Percentiles rank a stretch among this genome's conserved stretches.
Evolutionary conservation across 2,888 invertebrate genomes (phyloP).

Genomic region (Aphidoletes aphidimyza): DNA sequence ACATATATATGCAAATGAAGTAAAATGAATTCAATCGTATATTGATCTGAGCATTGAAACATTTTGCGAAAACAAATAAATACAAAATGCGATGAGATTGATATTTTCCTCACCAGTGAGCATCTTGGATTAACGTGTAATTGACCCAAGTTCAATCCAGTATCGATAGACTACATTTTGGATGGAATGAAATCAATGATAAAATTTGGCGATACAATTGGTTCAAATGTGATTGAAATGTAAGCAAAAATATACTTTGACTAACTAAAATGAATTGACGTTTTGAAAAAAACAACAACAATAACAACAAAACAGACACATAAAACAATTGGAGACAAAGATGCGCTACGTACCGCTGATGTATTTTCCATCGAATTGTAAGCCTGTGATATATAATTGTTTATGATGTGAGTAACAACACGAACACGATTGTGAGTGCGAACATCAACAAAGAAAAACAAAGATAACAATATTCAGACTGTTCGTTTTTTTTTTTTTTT

Average conservation of each 20-base stretch:
- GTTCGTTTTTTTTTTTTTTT: too few relatives aligned
- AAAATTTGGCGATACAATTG: not conserved
- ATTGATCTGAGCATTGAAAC: too few relatives aligned
- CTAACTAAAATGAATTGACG: not conserved
- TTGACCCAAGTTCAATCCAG: conserved; percentile 64
- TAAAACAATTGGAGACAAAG: not conserved
- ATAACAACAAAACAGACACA: not conserved
- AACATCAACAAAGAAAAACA: conserved; percentile 56
- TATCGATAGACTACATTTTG: conserved; percentile 62
- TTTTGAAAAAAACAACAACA: not conserved
- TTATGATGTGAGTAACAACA: conserved; percentile 58
- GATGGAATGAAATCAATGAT: not conserved
- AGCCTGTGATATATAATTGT: conserved; percentile 65
- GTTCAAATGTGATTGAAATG: not conserved
- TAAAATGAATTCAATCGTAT: too few relatives aligned
- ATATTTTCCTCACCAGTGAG: conserved; percentile 62
- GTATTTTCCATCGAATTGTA: conserved; percentile 76
- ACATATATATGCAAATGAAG: too few relatives aligned
- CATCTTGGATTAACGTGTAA: conserved; percentile 62
- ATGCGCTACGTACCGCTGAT: conserved; percentile 69
- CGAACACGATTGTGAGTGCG: conserved; percentile 56
- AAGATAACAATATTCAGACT: not conserved
- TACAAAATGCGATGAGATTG: conserved; percentile 55
- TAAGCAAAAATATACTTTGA: conserved; percentile 29
- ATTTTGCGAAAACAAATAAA: too few relatives aligned